Conservation (phyloP, 2,888 invertebrate species). For the Anthoptus insignis region DNA sequence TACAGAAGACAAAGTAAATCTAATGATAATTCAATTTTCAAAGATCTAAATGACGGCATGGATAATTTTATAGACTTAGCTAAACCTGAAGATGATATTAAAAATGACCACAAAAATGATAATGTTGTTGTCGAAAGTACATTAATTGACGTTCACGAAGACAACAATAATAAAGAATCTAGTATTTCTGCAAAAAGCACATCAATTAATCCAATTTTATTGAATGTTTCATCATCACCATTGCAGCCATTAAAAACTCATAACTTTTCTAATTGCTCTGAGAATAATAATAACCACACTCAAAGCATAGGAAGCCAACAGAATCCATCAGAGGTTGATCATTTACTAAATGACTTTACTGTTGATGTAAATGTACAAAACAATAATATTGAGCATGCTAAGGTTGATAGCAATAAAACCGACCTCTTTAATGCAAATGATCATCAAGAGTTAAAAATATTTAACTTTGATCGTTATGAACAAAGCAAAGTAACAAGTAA, state of each 20-base stretch:
- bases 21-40: slow-evolving; percentile 78
- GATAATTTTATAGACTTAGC: slow-evolving; percentile 74
- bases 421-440: slow-evolving; percentile 62
- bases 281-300: slow-evolving; percentile 78
- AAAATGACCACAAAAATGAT: slow-evolving; percentile 65
- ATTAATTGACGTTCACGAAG: slow-evolving; percentile 79
- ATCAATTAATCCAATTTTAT: slow-evolving; percentile 74
- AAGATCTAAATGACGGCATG: slow-evolving; percentile 75
- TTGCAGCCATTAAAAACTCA: slow-evolving; percentile 82
- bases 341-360: slow-evolving; percentile 74
- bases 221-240: slow-evolving; percentile 81
- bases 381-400: slow-evolving; percentile 59
- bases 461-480: slow-evolving; percentile 84
- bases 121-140: slow-evolving; percentile 78
- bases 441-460: slow-evolving; percentile 79
- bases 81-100: slow-evolving; percentile 63
- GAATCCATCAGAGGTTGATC: slow-evolving; percentile 71
- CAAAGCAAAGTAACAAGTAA: slow-evolving; percentile 73
- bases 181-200: slow-evolving; percentile 62
- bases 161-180: slow-evolving; percentile 74
- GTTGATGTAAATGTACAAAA: slow-evolving; percentile 63
- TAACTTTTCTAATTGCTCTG: slow-evolving; percentile 75
- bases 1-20: slow-evolving; percentile 89
- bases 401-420: slow-evolving; percentile 53
- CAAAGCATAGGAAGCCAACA: slow-evolving; percentile 71